Evolutionary conservation across 1,140 invertebrate species (phyloP), one percentile per base, ranked within the genome.

Genomic region (Mactra quadrangularis): DNA sequence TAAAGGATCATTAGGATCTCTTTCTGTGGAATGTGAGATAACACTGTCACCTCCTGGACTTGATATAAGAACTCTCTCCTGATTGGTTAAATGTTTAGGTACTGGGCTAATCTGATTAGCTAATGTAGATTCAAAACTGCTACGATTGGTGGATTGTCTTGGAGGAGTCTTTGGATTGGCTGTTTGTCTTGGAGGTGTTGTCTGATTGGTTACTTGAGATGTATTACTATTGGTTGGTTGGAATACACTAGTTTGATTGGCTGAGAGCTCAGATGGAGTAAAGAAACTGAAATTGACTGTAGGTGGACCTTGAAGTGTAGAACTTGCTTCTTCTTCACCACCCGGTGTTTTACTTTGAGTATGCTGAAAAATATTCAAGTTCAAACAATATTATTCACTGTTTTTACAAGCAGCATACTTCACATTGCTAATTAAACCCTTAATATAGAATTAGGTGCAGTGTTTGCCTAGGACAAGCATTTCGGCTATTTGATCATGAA

Each of bases 21-120:
- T 78, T 29, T 70, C 77, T 31, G 64, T 81, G 11, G 77, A 70
- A 35, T 81, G 64, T 31, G 77, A 81, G 0, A 81, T 38, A n/a
- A 59, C 17, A 60, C 66, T 71, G 6, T 71, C 77, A 11, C 41
- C 53, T 29, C 77, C 77, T 17, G 77, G 77, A 60, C 77, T 81
- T 29, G 62, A 66, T 60, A 52, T 76, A 3, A 38, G 17, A 33
- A 25, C 50, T 31, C 50, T 38, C 1, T 72, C 70, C 45, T 55
- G 22, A 35, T 62, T 53, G 22, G 55, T 17, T 22, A 38, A 22
- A 17, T 76, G 52, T 27, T 55, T 62, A 7, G 38, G 55, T 17
- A 76, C 72, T 29, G 72, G 72, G 25, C 72, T 76, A 29, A 76
- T 15, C 22, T 76, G 31, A 60, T 38, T 76, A 35, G 72, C 57